Evolutionary conservation across 2,113 vertebrate species (phyloP), one percentile per base, ranked within the genome.

Genomic region (Lamprotornis superbus): DNA sequence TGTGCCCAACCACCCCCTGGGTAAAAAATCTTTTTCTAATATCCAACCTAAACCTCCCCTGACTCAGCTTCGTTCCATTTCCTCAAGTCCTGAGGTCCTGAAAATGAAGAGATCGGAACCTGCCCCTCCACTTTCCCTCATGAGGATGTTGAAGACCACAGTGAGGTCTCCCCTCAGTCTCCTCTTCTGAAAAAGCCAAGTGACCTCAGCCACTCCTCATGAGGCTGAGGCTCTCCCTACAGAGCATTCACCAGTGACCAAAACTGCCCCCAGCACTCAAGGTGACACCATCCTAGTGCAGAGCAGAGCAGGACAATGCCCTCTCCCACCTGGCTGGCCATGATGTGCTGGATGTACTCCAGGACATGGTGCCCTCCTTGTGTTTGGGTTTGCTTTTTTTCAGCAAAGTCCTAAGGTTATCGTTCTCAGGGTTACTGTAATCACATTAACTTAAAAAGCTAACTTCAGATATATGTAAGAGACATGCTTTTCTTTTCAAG

Each of bases 241-340:
- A 59, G 37, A 33, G 15, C 6, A 2, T 28, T 74, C 53, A 39
- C 9, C 33, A 20, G 44, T 39, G 28, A 20, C 15, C 33, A 59
- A 52, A 89, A 15, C 15, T 67, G 10, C 3, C 9, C 28, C 24
- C 60, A 39, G 31, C 5, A 39, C 24, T 53, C 1, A 2, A 39
- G 44, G 19, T 46, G 69, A 82, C 33, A 31, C 33, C 0, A 2
- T 7, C 8, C 15, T 8, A 16, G 59, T 8, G 44, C 44, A 50
- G 18, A 40, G n/a, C 64, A 70, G 39, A 63, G 21, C 1, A 1
- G 22, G 25, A 57, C 42, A 56, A 57, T 37, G 25, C 9, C 14
- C 4, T 57, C 31, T 7, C 25, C 44, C 13, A 2, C 12, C 59
- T 1, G 1, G 19, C 40, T 78, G 67, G 15, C 0, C 0, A 27